phyloP scores from a whole-genome alignment of 2,888 invertebrate genomes.

The Eretmocerus hayati region DNA sequence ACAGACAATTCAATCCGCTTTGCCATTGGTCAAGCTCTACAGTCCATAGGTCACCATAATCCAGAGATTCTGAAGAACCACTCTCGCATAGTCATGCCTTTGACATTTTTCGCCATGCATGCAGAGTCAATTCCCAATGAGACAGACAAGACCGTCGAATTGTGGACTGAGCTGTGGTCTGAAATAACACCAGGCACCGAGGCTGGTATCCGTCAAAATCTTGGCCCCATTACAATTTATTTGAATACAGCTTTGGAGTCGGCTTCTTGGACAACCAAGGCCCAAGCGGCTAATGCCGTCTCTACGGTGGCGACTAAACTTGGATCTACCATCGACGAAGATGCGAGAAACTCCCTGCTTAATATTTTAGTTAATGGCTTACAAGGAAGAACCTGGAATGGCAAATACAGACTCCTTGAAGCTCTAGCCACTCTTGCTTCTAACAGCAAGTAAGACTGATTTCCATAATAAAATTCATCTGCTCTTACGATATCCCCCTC shows the following conservation, averaged over 20 bases:
- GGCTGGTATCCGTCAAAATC: constrained; percentile 67
- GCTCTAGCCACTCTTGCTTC: constrained; percentile 68
- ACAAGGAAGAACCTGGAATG: constrained; percentile 80
- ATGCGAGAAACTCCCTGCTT: constrained; percentile 59
- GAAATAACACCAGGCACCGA: constrained; percentile 86
- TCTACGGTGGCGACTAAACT: constrained; percentile 70
- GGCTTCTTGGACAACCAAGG: constrained; percentile 82
- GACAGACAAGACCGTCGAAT: constrained; percentile 56
- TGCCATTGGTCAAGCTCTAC: constrained; percentile 68
- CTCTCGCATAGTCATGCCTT: constrained; percentile 66
- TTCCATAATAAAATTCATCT: too few relatives aligned
- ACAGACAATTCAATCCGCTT: constrained; percentile 68
- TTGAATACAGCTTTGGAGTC: constrained; percentile 68
- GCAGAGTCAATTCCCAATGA: constrained; percentile 64
- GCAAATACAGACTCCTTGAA: constrained; percentile 75
- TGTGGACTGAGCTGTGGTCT: constrained; percentile 84
- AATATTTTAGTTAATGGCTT: constrained; percentile 63
- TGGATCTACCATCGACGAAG: constrained; percentile 57
- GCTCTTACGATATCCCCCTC: too few relatives aligned
- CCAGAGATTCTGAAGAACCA: constrained; percentile 76
- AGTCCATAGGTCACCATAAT: constrained; percentile 75
- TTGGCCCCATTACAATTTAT: constrained; percentile 63
- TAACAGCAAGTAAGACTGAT: constrained; percentile 57
- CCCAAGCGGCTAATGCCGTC: constrained; percentile 74
- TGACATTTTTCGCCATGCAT: constrained; percentile 88